Conservation (phyloP, 2,113 vertebrate genomes). For the Melanerpes formicivorus region DNA sequence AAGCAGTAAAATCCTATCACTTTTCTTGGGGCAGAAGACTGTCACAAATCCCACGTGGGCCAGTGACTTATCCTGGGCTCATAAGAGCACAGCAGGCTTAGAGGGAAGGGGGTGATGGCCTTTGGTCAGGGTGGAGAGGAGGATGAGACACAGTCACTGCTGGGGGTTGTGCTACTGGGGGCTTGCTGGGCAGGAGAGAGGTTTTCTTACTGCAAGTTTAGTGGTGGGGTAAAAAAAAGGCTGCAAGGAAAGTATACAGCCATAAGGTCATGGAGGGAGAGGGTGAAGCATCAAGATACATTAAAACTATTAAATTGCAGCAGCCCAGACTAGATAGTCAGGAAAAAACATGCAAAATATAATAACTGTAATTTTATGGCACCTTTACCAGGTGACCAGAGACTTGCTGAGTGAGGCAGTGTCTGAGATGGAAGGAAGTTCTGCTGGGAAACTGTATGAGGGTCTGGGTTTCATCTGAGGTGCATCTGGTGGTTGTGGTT, state of each 20-base stretch:
- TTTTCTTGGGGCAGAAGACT: background rate
- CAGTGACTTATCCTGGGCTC: background rate
- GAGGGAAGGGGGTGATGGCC: background rate
- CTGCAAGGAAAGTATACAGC: background rate
- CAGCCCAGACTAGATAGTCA: background rate
- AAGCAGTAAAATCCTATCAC: background rate
- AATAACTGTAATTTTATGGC: background rate
- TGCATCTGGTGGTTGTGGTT: constrained; percentile 20
- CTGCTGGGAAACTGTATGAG: background rate
- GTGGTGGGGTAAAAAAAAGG: background rate
- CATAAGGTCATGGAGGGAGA: background rate
- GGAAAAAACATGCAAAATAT: background rate
- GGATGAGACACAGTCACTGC: background rate
- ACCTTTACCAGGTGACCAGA: background rate
- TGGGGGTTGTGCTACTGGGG: background rate
- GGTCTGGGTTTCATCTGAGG: constrained; percentile 4
- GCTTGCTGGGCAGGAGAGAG: background rate
- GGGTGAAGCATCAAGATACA: background rate
- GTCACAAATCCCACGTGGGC: background rate
- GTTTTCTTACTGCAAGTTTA: background rate
- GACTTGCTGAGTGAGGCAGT: background rate
- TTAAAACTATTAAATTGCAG: background rate
- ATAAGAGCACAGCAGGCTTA: background rate
- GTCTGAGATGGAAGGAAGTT: constrained; percentile 21
- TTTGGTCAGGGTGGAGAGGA: background rate